These are phyloP conservation scores for Apocrypta bakeri DNA, from an alignment of 1,140 invertebrate species.

Conservation along the genomic window DNA sequence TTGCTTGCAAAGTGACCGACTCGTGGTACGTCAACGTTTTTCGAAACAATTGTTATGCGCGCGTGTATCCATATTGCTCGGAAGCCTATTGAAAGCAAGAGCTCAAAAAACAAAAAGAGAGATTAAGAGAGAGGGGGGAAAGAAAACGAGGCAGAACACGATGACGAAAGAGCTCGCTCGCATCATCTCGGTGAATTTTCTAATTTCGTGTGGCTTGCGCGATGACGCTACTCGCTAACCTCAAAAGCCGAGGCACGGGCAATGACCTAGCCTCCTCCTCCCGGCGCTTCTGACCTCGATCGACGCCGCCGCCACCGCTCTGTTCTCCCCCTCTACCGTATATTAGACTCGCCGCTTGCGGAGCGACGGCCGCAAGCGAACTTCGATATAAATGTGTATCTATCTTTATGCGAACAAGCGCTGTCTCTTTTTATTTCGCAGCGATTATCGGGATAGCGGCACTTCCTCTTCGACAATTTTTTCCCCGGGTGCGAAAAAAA, in stretches of 20 bases:
- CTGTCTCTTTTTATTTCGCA: not conserved
- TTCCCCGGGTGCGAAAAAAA: too few species aligned
- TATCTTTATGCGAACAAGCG: not conserved
- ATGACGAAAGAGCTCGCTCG: slow-evolving; percentile 40
- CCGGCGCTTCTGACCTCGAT: slow-evolving; percentile 68
- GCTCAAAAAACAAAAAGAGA: too few species aligned
- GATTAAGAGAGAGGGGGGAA: not conserved
- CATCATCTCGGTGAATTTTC: slow-evolving; percentile 60
- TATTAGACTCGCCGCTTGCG: not conserved
- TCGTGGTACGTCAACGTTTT: too few species aligned
- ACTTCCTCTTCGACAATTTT: too few species aligned
- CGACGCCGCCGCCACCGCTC: slow-evolving; percentile 59
- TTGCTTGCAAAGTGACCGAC: too few species aligned
- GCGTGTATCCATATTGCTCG: too few species aligned
- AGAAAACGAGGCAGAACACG: not conserved
- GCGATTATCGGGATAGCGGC: slow-evolving; percentile 19
- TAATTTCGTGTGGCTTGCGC: slow-evolving; percentile 62
- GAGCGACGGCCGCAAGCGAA: slow-evolving; percentile 43
- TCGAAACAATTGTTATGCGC: too few species aligned
- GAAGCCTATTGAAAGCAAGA: not conserved
- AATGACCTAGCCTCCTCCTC: slow-evolving; percentile 70
- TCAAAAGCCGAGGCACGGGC: slow-evolving; percentile 68
- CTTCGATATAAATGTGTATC: not conserved
- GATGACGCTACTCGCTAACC: slow-evolving; percentile 64
- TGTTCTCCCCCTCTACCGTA: not conserved